Base-by-base conservation (phyloP, 92 coral and sea anemone genomes). In the Galaxea fascicularis region DNA sequence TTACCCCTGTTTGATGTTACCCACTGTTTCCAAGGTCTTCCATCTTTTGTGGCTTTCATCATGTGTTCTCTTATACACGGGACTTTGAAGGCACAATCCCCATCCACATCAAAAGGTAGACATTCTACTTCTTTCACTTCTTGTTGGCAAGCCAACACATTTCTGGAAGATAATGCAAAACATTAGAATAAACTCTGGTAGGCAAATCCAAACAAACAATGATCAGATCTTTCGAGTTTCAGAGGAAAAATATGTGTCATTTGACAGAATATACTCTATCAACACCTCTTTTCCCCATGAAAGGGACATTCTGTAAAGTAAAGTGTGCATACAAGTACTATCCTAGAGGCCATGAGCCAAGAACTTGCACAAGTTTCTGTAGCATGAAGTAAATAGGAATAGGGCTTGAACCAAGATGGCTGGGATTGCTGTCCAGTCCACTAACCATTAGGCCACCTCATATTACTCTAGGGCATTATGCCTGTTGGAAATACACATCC, bases 381-480 rank as follows among this genome's bases (percentile, higher is more conserved):
- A 49, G 83, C 83, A 78, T 78, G 83, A 78, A 62, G 83, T 60
- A 52, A 31, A 78, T 78, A 60, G 72, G 72, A 78, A 78, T 78
- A 46, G 78, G 78, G 78, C 78, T 56, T 73, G 78, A 73, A 39
- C 31, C 78, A 73, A 73, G 78, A 73, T 44, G 29, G 58, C 58
- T 73, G 59, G 78, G 58, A 17, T 28, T 73, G 78, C n/a, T n/a
- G n/a, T n/a, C n/a, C n/a, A n/a, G n/a, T n/a, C n/a, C n/a, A n/a
- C n/a, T n/a, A n/a, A n/a, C n/a, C n/a, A n/a, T n/a, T n/a, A n/a
- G n/a, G n/a, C n/a, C n/a, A n/a, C n/a, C n/a, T n/a, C n/a, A 49
- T 62, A 62, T 78, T 59, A 78, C 83, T 78, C 83, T 78, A 62
- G 83, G 83, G 73, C 72, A 78, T 78, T 78, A 30, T 78, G 83